A percentile compares a stretch with the other conserved stretches of the same genome.
Evolutionary conservation across 1,140 invertebrate species (phyloP).

Genomic region (Bombus confusus): DNA sequence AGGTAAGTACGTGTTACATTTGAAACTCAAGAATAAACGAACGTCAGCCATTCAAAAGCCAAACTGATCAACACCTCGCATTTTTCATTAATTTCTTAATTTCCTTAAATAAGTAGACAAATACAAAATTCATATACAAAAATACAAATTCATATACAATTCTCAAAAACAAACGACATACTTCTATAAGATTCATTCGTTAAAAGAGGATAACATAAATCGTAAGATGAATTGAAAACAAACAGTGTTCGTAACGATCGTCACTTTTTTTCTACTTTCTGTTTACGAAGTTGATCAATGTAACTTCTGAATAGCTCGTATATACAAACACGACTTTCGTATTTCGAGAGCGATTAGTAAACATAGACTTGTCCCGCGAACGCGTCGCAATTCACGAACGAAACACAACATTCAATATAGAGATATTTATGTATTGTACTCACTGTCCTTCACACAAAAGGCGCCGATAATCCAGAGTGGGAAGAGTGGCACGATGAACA

Average conservation of each 20-base stretch:
- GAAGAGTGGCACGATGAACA: conserved; percentile 75
- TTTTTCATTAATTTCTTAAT: not conserved
- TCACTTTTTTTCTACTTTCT: not conserved
- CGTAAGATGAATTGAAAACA: too few species aligned
- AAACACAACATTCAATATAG: not conserved
- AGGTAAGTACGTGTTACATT: not conserved
- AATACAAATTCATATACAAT: not conserved
- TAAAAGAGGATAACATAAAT: not conserved
- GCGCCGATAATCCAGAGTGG: conserved; percentile 79
- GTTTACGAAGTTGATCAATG: not conserved
- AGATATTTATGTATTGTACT: conserved; percentile 60
- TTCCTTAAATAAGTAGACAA: not conserved
- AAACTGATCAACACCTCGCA: not conserved
- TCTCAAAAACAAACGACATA: not conserved
- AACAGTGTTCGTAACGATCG: too few species aligned
- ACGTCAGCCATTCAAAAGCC: not conserved
- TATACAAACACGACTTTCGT: not conserved
- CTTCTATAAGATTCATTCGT: not conserved
- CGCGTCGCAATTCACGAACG: not conserved
- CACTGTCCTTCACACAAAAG: conserved; percentile 80
- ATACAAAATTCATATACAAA: too few species aligned
- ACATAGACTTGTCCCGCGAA: not conserved
- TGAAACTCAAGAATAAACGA: not conserved
- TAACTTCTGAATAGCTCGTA: not conserved
- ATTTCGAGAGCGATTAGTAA: not conserved